Evolutionary conservation across 2,888 invertebrate genomes (phyloP).

Genomic region (Macaria notata): DNA sequence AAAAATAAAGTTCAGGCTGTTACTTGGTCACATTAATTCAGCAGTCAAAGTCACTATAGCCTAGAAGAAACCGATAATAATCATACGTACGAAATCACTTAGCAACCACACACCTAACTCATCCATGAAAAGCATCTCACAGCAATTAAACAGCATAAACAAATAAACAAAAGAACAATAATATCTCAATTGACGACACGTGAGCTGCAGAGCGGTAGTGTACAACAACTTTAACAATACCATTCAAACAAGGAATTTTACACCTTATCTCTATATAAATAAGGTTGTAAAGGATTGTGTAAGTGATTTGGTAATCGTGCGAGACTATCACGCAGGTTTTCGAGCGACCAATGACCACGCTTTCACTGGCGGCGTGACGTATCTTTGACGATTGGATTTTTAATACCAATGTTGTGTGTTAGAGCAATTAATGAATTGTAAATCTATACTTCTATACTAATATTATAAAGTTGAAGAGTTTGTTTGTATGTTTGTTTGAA

Average conservation of each 20-base stretch:
- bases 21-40: too few relatives aligned
- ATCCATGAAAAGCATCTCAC: constrained; percentile 4
- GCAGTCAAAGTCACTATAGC: too few relatives aligned
- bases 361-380: constrained; percentile 62
- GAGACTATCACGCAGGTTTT: constrained; percentile 67
- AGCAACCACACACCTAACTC: too few relatives aligned
- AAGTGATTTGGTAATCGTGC: constrained; percentile 53
- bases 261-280: constrained; percentile 25
- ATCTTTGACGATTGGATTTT: constrained; percentile 69
- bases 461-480: too few relatives aligned
- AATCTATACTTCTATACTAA: too few relatives aligned
- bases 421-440: too few relatives aligned
- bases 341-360: constrained; percentile 79
- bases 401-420: constrained; percentile 34
- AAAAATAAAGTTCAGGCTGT: too few relatives aligned
- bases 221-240: constrained; percentile 46
- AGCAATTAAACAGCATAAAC: constrained; percentile 44
- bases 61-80: too few relatives aligned
- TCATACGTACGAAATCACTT: too few relatives aligned
- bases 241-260: constrained; percentile 15
- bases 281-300: constrained; percentile 19
- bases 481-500: too few relatives aligned
- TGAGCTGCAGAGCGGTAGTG: constrained; percentile 68
- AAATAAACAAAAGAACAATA: constrained; percentile 74
- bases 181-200: constrained; percentile 70